Base-by-base conservation (phyloP, 2,113 vertebrate species). In the Plestiodon gilberti region DNA sequence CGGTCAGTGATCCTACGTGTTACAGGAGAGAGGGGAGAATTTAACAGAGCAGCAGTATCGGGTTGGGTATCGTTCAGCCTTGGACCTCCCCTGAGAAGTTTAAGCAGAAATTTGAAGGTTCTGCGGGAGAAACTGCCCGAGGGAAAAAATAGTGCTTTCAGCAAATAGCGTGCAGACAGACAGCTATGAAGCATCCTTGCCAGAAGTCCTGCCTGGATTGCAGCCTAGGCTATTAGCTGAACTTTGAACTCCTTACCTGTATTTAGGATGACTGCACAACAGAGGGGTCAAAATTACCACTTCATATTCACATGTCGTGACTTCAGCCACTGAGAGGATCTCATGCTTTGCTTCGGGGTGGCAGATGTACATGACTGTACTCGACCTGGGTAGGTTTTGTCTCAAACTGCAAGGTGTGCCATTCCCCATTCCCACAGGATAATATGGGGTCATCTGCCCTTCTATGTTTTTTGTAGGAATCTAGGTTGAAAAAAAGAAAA, bases 281-380 rank as follows among this genome's bases (percentile, higher is more conserved):
- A 99, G 96, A 4, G 99, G 99, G 0, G 99, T 99, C 94, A 99
- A 80, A 94, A 99, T 98, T 93, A 99, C 97, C 90, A 99, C 98
- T 96, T 99, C 98, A 43, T 99, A 99, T 96, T 99, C 98, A 91
- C 99, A 99, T 85, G 98, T 99, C 20, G 97, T 98, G 87, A 99
- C 97, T 96, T 99, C 99, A 13, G 99, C 98, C 2, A 99, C 97
- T 0, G 99, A 99, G 74, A 99, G 95, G 93, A 99, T 99, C 96
- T 99, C 99, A 2, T 99, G 98, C 90, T 99, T 99, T 85, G 99
- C 98, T 91, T 99, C 99, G 0, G 99, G 99, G 73, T 99, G 98
- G 90, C 99, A 99, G 91, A 99, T 97, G 48, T 99, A 99, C 96
- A 99, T 95, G 77, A 99, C 97, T 1, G 97, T 96, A 35, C 98